These are phyloP conservation scores for Phalloptychus januarius DNA, from an alignment of 2,797 vertebrate species.

Conservation along the genomic window DNA sequence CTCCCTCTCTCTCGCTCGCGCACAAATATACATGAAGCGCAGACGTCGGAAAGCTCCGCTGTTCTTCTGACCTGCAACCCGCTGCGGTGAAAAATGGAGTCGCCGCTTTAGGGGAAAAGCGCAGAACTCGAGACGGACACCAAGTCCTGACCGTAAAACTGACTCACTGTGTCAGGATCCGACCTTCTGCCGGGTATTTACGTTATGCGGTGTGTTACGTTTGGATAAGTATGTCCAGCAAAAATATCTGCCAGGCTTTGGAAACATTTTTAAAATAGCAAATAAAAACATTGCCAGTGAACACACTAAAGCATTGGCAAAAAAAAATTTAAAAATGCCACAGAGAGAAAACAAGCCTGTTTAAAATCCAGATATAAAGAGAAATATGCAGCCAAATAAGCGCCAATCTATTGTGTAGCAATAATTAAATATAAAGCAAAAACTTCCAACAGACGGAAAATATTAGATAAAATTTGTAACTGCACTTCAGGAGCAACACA, in stretches of 20 bases:
- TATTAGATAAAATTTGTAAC: not conserved
- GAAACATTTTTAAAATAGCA: not conserved
- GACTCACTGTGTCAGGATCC: not conserved
- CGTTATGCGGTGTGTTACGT: not conserved
- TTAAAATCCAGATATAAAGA: not conserved
- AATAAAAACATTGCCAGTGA: not conserved
- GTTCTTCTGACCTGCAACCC: slow-evolving; percentile 36
- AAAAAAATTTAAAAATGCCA: not conserved
- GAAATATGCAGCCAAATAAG: not conserved
- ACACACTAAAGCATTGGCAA: not conserved
- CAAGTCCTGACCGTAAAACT: slow-evolving; percentile 17
- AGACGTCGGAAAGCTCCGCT: slow-evolving; percentile 16
- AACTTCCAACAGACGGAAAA: not conserved
- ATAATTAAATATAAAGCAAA: not conserved
- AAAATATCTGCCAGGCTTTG: not conserved
- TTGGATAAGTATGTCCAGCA: not conserved
- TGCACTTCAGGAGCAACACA: not conserved
- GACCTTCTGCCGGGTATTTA: not conserved
- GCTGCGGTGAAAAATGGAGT: slow-evolving; percentile 31
- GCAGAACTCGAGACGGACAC: slow-evolving; percentile 20
- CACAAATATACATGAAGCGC: slow-evolving; percentile 17
- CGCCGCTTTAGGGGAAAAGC: slow-evolving; percentile 29
- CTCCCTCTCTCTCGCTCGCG: slow-evolving; percentile 25
- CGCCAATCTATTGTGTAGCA: not conserved
- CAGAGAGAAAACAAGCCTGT: not conserved